These are phyloP conservation scores for Eulemur albifrons DNA, from an alignment of 2,797 vertebrate species.

Conservation along the genomic window DNA sequence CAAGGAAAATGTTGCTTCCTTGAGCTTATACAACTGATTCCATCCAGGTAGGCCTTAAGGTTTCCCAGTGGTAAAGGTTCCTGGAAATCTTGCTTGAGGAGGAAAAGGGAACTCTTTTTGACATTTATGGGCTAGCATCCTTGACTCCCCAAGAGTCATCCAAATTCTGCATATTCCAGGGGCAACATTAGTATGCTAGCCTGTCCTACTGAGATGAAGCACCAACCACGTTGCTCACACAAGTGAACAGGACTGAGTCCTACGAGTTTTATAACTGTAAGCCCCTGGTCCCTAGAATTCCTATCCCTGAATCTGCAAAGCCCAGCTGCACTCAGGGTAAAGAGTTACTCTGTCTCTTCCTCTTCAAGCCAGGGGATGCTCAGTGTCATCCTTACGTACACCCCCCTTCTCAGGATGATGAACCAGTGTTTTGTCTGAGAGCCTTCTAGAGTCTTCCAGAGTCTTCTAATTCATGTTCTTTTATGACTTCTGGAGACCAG, in stretches of 20 bases:
- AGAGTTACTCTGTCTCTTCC: neutral
- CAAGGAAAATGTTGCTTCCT: neutral
- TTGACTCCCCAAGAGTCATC: neutral
- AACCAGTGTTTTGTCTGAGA: neutral
- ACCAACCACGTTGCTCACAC: neutral
- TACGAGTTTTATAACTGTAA: too few species aligned
- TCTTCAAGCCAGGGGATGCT: neutral
- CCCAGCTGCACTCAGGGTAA: neutral
- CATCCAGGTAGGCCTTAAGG: rapidly evolving
- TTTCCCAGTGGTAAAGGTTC: neutral
- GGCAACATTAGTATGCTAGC: rapidly evolving
- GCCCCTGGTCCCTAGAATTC: neutral
- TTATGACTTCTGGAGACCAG: neutral
- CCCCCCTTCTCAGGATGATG: neutral
- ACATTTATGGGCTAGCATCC: neutral
- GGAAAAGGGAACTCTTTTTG: neutral
- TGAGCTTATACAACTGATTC: neutral
- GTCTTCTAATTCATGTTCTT: neutral
- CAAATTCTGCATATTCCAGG: neutral
- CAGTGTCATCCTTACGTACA: neutral
- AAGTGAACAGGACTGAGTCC: neutral
- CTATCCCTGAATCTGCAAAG: neutral
- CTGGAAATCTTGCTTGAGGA: neutral
- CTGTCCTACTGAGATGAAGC: neutral
- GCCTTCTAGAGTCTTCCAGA: neutral